phyloP scores from a whole-genome alignment of 2,113 vertebrate species.

The Hiodon alosoides region DNA sequence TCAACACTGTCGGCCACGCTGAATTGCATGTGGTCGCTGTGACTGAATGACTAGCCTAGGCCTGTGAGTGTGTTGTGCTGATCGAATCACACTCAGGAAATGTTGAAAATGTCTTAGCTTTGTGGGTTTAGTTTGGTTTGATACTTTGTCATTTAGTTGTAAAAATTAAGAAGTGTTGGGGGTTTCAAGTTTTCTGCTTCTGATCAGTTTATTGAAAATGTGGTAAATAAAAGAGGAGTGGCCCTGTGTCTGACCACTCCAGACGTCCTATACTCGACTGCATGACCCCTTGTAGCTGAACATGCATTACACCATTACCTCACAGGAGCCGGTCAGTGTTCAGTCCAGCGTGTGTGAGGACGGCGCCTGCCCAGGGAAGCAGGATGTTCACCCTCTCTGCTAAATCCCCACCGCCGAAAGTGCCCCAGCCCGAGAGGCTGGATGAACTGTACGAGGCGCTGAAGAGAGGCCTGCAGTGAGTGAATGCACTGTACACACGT shows the following conservation, averaged over 20 bases:
- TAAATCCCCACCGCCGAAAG: slow-evolving; percentile 80
- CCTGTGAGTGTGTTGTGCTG: no score
- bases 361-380: slow-evolving; percentile 77
- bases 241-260: no score
- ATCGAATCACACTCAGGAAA: no score
- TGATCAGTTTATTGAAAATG: no score
- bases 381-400: slow-evolving; percentile 89
- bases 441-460: slow-evolving; percentile 86
- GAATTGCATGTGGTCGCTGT: no score
- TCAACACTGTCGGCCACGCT: no score
- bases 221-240: no score
- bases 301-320: not conserved
- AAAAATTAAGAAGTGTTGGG: not conserved
- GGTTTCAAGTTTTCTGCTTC: not conserved
- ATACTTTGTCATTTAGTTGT: no score
- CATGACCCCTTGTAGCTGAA: not conserved
- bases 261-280: no score
- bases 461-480: slow-evolving; percentile 91
- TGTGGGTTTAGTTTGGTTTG: no score
- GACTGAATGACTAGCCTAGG: no score
- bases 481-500: not conserved
- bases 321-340: slow-evolving; percentile 75
- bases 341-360: slow-evolving; percentile 77
- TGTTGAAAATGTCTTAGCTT: no score
- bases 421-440: slow-evolving; percentile 87